Evolutionary conservation across 2,888 invertebrate genomes (phyloP).

Genomic region (Teinopalpus imperialis): DNA sequence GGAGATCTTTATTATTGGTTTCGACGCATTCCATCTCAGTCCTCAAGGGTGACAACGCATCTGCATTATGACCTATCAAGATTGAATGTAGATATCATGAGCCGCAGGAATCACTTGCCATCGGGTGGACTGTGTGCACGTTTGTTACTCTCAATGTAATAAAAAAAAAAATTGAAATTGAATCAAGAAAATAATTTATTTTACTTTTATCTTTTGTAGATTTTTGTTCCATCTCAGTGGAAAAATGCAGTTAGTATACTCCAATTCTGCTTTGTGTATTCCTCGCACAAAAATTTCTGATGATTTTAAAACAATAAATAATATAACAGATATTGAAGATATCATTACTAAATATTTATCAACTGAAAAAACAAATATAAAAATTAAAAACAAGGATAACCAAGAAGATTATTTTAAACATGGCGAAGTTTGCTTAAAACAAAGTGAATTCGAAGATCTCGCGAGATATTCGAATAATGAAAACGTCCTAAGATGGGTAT

Average conservation of each 20-base stretch:
- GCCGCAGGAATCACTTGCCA: too few relatives aligned
- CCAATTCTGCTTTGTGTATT: conserved; percentile 79
- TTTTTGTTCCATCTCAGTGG: conserved; percentile 54
- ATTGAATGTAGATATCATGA: too few relatives aligned
- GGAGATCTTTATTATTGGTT: too few relatives aligned
- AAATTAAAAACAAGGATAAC: too few relatives aligned
- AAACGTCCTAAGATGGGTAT: conserved; percentile 81
- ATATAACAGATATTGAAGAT: conserved; percentile 46
- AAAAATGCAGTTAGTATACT: conserved; percentile 82
- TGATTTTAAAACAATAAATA: conserved; percentile 27
- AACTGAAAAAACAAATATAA: not conserved
- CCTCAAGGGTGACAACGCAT: too few relatives aligned
- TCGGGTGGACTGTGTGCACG: too few relatives aligned
- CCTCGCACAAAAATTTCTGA: conserved; percentile 41
- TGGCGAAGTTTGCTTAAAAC: conserved; percentile 75
- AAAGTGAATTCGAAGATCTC: conserved; percentile 83
- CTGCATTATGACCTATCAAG: too few relatives aligned
- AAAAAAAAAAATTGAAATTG: too few relatives aligned
- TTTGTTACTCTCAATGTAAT: too few relatives aligned
- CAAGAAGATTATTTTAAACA: conserved; percentile 34
- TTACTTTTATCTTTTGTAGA: conserved; percentile 5
- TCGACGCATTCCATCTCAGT: too few relatives aligned
- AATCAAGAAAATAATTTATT: too few relatives aligned
- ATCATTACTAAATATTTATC: conserved; percentile 50
- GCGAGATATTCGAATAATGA: conserved; percentile 76